These are phyloP conservation scores for Parasteatoda tepidariorum DNA, from an alignment of 1,140 invertebrate species.

Conservation along the genomic window DNA sequence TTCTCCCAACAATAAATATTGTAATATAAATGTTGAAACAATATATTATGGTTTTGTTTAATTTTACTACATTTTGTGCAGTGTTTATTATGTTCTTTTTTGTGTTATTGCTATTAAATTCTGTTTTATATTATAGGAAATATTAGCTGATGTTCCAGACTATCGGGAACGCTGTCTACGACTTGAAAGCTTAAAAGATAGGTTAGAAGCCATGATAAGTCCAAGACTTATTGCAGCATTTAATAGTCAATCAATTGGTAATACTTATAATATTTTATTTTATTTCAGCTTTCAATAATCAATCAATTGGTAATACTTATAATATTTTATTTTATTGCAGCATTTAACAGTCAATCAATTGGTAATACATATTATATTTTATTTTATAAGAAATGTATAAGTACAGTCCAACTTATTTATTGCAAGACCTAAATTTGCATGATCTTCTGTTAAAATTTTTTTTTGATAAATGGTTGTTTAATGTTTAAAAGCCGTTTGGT, in stretches of 20 bases:
- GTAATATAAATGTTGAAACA: too few relatives aligned
- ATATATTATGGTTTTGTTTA: too few relatives aligned
- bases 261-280: conserved; percentile 27
- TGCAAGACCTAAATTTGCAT: too few relatives aligned
- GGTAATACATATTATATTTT: conserved; percentile 71
- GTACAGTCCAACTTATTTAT: too few relatives aligned
- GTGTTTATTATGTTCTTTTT: too few relatives aligned
- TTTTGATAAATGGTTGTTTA: too few relatives aligned
- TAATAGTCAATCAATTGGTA: conserved; percentile 77
- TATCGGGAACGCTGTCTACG: conserved; percentile 85
- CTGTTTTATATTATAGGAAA: conserved; percentile 71
- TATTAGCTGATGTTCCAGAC: conserved; percentile 85
- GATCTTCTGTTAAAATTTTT: too few relatives aligned
- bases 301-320: conserved; percentile 75
- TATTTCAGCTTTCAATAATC: conserved; percentile 81
- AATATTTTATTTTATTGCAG: conserved; percentile 73
- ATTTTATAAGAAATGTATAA: conserved; percentile 69
- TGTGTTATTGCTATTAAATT: too few relatives aligned
- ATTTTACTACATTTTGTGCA: too few relatives aligned
- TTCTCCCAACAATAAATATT: too few relatives aligned
- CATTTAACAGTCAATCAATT: conserved; percentile 78
- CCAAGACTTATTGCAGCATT: conserved; percentile 87
- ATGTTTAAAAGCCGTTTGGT: background rate
- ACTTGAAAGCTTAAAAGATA: conserved; percentile 89
- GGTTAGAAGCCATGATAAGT: conserved; percentile 87